Base-by-base conservation (phyloP, 2,113 vertebrate genomes). In the Ranitomeya imitator region DNA sequence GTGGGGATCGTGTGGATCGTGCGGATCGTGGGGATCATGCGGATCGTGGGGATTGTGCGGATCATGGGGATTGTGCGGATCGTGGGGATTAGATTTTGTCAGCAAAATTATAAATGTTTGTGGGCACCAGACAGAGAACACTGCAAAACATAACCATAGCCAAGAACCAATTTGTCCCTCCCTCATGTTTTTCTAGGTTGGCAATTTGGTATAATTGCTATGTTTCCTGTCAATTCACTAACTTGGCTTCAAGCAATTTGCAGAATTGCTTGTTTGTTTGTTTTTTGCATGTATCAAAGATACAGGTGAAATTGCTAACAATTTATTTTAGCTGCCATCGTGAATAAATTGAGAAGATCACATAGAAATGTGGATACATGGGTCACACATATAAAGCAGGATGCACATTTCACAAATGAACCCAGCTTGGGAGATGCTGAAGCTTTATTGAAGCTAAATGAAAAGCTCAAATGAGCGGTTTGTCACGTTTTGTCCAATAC, bases 281-380 rank as follows among this genome's bases (percentile, higher is more conserved):
- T 52, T 86, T 86, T 54, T 67, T 86, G 76, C 78, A 71, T 79
- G 78, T 45, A 87, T 87, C 77, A 87, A 80, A 87, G 18, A 63
- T 79, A 81, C 77, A 87, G 78, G 77, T 87, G 86, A 71, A 67
- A 87, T 80, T 79, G 86, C 85, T 86, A 80, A 78, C 76, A 86
- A 87, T 80, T 79, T 86, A 79, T 79, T 78, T 86, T 86, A 74
- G 54, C 85, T 86, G 37, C 85, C 57, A 79, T 86, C 74, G 55
- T 71, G 63, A 87, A 80, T 87, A 79, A 80, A 87, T 80, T 55
- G 37, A 55, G 78, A 79, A 15, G 77, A 71, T 26, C 37, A 54
- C 51, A 45, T 80, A 31, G 51, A 78, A 71, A 71, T 60, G 86
- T 19, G 54, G 77, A 15, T 59, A 45, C 51, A 52, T 26, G 1